Base-by-base conservation (phyloP, 2,113 vertebrate species). In the Cephalopterus ornatus region DNA sequence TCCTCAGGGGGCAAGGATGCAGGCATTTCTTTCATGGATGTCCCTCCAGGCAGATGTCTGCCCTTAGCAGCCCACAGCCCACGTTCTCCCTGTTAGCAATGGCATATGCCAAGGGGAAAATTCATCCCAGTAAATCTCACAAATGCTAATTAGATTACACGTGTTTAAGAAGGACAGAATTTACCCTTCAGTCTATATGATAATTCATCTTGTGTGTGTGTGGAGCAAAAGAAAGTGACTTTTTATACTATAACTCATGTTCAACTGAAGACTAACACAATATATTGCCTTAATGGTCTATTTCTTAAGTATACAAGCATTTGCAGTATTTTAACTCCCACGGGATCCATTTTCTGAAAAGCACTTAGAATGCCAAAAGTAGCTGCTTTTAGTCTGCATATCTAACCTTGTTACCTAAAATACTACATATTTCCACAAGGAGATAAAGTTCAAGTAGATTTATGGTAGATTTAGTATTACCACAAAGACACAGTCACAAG, bases 391-490 rank as follows among this genome's bases (percentile, higher is more conserved):
- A 97, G 78, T 79, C 85, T 94, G 61, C 16, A 8, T 67, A 87
- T 76, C 87, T 95, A 95, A 97, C 63, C 61, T 96, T 97, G 86
- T 92, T 96, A 96, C 68, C 84, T 91, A 95, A 97, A 97, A 95
- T 74, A 92, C 78, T 68, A 44, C 12, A 4, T 24, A 92, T 86
- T 95, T 94, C 90, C 79, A 85, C 74, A 92, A 87, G 95, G 76
- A 98, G 61, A 91, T 66, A 87, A 97, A 97, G 87, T 96, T 97
- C 96, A 97, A 83, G 56, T 65, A 84, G 55, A 92, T 96, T 97
- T 97, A 96, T 61, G 84, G 94, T 13, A 89, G 84, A 84, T 77
- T 58, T 39, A 13, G 33, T 78, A 68, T 79, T 88, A 85, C n/a
- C 44, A 71, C 93, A 94, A 92, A 89, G 53, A 78, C 49, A 59